These are phyloP conservation scores for Parapristionchus giblindavisi DNA, from an alignment of 2,888 invertebrate genomes.

Conservation along the genomic window DNA sequence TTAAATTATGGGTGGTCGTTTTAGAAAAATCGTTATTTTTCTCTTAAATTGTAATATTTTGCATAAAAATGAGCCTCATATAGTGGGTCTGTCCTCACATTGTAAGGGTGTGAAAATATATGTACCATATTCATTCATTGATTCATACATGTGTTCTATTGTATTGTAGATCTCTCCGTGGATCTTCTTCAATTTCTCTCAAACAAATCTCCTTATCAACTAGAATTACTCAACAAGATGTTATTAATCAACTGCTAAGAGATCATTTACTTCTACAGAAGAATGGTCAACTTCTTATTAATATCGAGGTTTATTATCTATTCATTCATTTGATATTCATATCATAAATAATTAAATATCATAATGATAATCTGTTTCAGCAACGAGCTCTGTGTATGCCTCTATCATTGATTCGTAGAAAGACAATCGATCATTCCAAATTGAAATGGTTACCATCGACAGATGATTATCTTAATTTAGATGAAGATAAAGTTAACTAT, in stretches of 20 bases:
- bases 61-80: too few relatives aligned
- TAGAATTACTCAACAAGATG: conserved; percentile 49
- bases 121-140: background rate
- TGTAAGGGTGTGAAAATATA: too few relatives aligned
- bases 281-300: conserved; percentile 47
- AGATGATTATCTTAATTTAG: conserved; percentile 40
- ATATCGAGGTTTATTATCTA: conserved; percentile 44
- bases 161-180: conserved; percentile 42
- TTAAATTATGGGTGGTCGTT: background rate
- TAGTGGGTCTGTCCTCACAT: too few relatives aligned
- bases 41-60: too few relatives aligned
- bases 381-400: conserved; percentile 53
- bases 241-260: conserved; percentile 51
- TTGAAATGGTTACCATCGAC: conserved; percentile 44
- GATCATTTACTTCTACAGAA: conserved; percentile 49
- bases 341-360: too few relatives aligned
- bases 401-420: conserved; percentile 44
- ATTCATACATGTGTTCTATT: too few relatives aligned
- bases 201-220: conserved; percentile 52
- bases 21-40: too few relatives aligned
- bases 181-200: conserved; percentile 41
- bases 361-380: conserved; percentile 36
- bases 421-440: conserved; percentile 41
- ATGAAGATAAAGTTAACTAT: conserved; percentile 48
- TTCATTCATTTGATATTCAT: too few relatives aligned